These are phyloP conservation scores for Calameuta idolon DNA, from an alignment of 2,888 invertebrate species.

Conservation along the genomic window DNA sequence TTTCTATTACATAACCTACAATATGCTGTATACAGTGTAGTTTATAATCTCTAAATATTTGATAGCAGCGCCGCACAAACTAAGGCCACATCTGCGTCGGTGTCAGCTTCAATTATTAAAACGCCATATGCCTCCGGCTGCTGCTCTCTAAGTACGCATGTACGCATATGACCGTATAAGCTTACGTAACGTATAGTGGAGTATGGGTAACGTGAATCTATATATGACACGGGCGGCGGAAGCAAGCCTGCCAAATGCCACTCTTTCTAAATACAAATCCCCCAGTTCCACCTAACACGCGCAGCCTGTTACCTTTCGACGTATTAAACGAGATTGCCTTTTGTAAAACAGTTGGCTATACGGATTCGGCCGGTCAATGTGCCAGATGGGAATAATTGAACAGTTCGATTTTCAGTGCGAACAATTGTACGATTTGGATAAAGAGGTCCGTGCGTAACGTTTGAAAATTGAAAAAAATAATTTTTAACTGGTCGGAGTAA, in stretches of 20 bases:
- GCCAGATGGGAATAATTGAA: neutral
- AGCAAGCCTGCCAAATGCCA: constrained; percentile 32
- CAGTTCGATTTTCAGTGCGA: neutral
- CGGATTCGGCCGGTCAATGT: constrained; percentile 23
- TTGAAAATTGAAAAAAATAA: neutral
- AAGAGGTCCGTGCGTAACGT: too few relatives aligned
- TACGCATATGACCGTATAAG: neutral
- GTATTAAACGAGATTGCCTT: constrained; percentile 42
- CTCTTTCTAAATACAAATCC: constrained; percentile 28
- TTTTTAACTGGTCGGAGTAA: neutral
- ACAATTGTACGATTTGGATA: neutral
- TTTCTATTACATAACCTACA: constrained; percentile 1
- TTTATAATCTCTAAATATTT: constrained; percentile 60
- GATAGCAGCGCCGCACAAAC: constrained; percentile 45
- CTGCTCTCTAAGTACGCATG: neutral
- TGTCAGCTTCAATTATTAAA: constrained; percentile 58
- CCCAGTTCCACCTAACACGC: constrained; percentile 24
- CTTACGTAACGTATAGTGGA: neutral
- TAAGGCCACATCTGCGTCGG: constrained; percentile 49
- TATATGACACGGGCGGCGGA: neutral
- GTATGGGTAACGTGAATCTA: neutral
- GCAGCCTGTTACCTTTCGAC: constrained; percentile 35
- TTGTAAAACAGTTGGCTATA: constrained; percentile 46
- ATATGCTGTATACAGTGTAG: constrained; percentile 22
- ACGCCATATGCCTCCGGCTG: constrained; percentile 52